Conservation (phyloP, 2,113 vertebrate genomes). For the Myanophis thanlyinensis region DNA sequence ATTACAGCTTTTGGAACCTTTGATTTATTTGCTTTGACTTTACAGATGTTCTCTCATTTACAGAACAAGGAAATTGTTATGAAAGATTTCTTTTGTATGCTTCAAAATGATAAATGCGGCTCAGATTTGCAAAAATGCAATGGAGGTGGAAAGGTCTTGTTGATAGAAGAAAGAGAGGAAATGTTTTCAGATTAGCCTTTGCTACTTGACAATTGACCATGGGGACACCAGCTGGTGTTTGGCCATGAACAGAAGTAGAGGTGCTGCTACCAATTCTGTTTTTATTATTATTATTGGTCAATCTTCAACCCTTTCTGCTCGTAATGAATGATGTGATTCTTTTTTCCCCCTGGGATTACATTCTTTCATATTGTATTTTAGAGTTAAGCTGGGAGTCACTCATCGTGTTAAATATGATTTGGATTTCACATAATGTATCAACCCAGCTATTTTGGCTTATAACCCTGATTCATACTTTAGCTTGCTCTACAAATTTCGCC, state of each 20-base stretch:
- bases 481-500: not conserved
- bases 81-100: conserved; percentile 12
- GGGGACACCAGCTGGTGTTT: rapidly evolving
- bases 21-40: conserved; percentile 16
- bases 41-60: not conserved
- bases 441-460: not conserved
- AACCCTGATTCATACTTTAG: not conserved
- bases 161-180: not conserved
- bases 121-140: not conserved
- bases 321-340: not conserved
- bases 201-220: not conserved
- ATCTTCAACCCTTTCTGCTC: not conserved
- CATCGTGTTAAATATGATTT: not conserved
- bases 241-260: not conserved
- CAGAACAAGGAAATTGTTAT: conserved; percentile 26
- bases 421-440: not conserved
- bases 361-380: not conserved
- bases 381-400: not conserved
- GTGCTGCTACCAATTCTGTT: not conserved
- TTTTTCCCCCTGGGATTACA: not conserved
- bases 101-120: conserved; percentile 14
- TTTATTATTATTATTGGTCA: not conserved
- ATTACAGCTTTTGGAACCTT: conserved; percentile 38
- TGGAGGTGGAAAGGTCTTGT: not conserved
- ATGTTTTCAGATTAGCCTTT: not conserved